Base-by-base conservation (phyloP, 2,113 vertebrate genomes). In the Podiceps cristatus region DNA sequence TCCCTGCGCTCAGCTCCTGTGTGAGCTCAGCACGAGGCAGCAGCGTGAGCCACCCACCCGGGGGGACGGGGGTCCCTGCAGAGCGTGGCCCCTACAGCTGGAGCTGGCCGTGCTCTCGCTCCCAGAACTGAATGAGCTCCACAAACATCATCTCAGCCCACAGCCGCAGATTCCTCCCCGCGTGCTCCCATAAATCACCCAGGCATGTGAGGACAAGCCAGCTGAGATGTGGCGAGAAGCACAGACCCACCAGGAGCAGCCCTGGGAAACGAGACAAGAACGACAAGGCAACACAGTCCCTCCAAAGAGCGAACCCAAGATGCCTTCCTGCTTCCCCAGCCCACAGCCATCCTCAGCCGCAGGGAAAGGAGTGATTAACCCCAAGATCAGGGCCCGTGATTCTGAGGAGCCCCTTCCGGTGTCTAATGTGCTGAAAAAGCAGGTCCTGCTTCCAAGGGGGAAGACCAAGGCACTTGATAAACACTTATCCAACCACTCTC, bases 61-160 rank as follows among this genome's bases (percentile, higher is more conserved):
- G 7, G 15, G 75, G 60, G 23, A 24, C 1, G 9, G 42, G 42
- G 42, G 42, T 72, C 44, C 66, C 92, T 11, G 2, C 0, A 17
- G 69, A 87, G 33, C 67, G n/a, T 8, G 31, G 47, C 18, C 44
- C 50, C 55, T 79, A 95, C 96, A 97, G 97, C 97, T 98, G 98
- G 92, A 88, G 81, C 53, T 86, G 92, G 83, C 96, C 44, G 5
- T 0, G 10, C 40, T 63, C 55, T 95, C 7, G 0, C 73, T 79
- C 78, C 88, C 90, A 66, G 82, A 42, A 3, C 55, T 13, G 37
- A 62, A 76, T 78, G 88, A 56, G 88, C 75, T 94, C 82, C 88
- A 49, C 79, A 97, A 79, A 96, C 82, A 66, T 97, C 97, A 97
- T 92, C 88, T 5, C 95, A 90, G 95, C 94, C 97, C 96, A 92